Conservation (phyloP, 2,797 vertebrate species). For the Eulemur rubriventer region DNA sequence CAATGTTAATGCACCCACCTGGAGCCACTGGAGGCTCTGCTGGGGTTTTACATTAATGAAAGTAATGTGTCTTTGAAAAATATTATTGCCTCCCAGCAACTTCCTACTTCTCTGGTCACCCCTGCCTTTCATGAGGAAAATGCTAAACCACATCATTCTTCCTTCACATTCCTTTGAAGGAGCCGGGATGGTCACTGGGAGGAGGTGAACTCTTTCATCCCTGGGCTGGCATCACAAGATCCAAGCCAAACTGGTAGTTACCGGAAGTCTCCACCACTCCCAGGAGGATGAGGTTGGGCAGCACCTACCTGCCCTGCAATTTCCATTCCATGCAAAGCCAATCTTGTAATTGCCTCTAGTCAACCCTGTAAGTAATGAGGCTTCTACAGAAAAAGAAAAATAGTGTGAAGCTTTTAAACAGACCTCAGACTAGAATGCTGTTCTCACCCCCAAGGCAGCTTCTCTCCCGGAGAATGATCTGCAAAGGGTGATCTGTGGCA, state of each 20-base stretch:
- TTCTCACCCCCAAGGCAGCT: neutral
- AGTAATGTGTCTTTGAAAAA: constrained; percentile 48
- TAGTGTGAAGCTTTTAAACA: neutral
- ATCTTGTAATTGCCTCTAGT: neutral
- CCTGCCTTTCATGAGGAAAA: constrained; percentile 23
- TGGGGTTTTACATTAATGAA: neutral
- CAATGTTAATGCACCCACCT: neutral
- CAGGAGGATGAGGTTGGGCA: neutral
- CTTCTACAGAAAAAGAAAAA: neutral
- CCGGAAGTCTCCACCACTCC: neutral
- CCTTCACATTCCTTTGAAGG: neutral
- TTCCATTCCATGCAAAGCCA: constrained; percentile 21
- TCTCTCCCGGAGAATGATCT: neutral
- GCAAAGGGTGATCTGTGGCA: neutral
- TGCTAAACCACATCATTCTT: neutral
- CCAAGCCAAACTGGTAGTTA: neutral
- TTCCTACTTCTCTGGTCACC: constrained; percentile 2
- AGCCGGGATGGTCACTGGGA: neutral
- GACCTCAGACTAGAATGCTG: neutral
- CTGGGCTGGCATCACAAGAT: neutral
- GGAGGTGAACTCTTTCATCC: neutral
- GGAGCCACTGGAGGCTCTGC: neutral
- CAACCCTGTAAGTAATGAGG: neutral
- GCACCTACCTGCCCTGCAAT: neutral
- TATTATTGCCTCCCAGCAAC: neutral